Evolutionary conservation across 2,113 vertebrate species (phyloP).

Genomic region (Prunella fulvescens): DNA sequence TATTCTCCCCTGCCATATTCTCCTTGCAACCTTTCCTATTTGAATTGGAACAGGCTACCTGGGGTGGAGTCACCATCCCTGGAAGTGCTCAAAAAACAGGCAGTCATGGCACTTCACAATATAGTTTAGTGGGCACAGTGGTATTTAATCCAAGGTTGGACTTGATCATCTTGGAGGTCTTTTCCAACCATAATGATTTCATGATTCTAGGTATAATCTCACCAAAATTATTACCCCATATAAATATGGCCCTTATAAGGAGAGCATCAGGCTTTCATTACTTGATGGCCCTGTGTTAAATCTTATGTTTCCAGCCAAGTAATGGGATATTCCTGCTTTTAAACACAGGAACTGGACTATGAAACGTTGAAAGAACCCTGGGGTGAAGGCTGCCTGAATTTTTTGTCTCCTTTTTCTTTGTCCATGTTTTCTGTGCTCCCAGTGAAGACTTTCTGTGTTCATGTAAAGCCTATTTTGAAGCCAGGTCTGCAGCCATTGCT

Average conservation of each 20-base stretch:
- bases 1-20: background rate
- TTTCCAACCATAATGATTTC: background rate
- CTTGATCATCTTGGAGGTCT: background rate
- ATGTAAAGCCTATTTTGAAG: background rate
- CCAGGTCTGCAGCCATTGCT: background rate
- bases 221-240: background rate
- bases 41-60: background rate
- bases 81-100: background rate
- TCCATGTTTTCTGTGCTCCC: background rate
- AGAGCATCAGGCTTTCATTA: background rate
- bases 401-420: background rate
- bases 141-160: background rate
- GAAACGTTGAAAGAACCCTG: background rate
- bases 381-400: background rate
- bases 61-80: too few relatives aligned
- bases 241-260: background rate
- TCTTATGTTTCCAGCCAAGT: background rate
- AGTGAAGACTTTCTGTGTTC: background rate
- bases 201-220: background rate
- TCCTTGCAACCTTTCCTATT: background rate
- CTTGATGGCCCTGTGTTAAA: background rate
- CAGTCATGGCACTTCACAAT: background rate
- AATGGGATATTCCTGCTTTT: background rate
- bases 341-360: background rate
- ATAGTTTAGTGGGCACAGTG: background rate